Evolutionary conservation across 2,797 vertebrate genomes (phyloP).

Genomic region (Otolemur crassicaudatus): DNA sequence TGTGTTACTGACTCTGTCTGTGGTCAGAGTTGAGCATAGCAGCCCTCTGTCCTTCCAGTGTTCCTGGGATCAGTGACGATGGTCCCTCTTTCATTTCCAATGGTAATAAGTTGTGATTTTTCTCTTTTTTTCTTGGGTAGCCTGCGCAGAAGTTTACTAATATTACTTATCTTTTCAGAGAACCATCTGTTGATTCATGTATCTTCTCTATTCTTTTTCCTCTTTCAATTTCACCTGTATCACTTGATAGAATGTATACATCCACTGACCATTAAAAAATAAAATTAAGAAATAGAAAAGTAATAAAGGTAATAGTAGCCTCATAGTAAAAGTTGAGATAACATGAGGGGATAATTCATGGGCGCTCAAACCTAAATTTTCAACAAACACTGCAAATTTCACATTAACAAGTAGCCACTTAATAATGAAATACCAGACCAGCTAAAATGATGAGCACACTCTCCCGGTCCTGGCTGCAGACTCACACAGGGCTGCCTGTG

Average conservation of each 20-base stretch:
- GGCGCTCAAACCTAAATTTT: background rate
- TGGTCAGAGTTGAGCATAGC: too few relatives aligned
- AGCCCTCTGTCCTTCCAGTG: too few relatives aligned
- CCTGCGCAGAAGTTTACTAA: background rate
- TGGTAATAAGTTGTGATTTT: background rate
- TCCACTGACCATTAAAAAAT: background rate
- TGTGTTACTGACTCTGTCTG: background rate
- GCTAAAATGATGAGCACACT: background rate
- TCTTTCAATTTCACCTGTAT: background rate
- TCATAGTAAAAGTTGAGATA: background rate
- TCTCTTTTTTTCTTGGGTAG: too few relatives aligned
- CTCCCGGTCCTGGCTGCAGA: background rate
- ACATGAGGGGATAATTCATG: too few relatives aligned
- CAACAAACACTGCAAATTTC: background rate
- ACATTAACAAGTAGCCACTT: background rate
- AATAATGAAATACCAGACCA: background rate
- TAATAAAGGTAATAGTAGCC: background rate
- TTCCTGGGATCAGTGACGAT: background rate
- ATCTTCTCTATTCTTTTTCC: background rate
- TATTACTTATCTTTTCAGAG: background rate
- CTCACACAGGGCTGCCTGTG: fast-evolving
- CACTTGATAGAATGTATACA: background rate
- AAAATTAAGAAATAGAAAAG: background rate
- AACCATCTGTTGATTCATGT: background rate
- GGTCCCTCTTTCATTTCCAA: background rate